phyloP scores from a whole-genome alignment of 2,797 vertebrate species.

The Rallus crepitans region DNA sequence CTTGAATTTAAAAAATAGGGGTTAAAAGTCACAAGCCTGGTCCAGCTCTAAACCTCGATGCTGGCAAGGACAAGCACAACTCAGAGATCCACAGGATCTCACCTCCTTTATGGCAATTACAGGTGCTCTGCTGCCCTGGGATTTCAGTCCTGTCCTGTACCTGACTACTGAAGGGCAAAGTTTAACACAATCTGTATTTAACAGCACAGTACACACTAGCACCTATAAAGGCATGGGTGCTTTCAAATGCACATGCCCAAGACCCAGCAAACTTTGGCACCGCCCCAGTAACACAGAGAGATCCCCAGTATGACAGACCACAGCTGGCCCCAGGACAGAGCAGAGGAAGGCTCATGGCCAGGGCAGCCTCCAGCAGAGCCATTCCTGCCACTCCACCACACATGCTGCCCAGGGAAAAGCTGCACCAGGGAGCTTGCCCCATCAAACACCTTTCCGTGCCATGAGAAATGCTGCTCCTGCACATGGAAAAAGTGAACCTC shows the following conservation, averaged over 20 bases:
- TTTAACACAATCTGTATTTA: neutral
- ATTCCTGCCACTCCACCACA: accelerated
- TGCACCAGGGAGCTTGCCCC: neutral
- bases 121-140: neutral
- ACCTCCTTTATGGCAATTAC: neutral
- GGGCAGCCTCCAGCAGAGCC: neutral
- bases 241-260: neutral
- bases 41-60: neutral
- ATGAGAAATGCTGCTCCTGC: neutral
- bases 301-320: neutral
- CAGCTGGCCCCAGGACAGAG: accelerated
- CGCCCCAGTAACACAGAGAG: neutral
- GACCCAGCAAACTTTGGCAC: neutral
- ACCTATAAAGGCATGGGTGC: neutral
- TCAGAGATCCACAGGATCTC: neutral
- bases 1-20: neutral
- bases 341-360: neutral
- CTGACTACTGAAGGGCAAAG: neutral
- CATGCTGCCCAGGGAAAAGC: neutral
- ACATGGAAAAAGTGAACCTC: neutral
- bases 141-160: neutral
- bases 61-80: neutral
- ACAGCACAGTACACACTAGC: neutral
- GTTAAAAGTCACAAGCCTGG: neutral
- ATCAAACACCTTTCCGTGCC: neutral